phyloP scores from a whole-genome alignment of 2,797 vertebrate genomes.

The Melanotaenia nigrans region DNA sequence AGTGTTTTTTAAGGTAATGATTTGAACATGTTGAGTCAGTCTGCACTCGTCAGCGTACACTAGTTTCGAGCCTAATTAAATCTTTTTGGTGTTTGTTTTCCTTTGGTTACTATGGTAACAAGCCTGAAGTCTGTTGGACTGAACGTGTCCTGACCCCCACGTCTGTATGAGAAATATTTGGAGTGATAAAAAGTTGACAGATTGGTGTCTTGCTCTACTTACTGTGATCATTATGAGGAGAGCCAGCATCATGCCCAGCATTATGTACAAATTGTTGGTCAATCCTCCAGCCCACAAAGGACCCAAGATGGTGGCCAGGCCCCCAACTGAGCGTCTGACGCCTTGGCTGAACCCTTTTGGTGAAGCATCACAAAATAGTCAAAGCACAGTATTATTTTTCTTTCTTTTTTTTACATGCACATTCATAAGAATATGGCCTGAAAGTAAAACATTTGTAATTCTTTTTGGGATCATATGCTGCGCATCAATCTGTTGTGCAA shows the following conservation, averaged over 20 bases:
- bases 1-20: no score
- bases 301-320: slow-evolving; percentile 87
- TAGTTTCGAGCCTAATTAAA: no score
- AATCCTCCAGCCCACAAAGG: slow-evolving; percentile 89
- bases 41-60: no score
- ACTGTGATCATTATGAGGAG: slow-evolving; percentile 85
- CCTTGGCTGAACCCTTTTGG: slow-evolving; percentile 86
- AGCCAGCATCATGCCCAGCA: slow-evolving; percentile 88
- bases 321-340: slow-evolving; percentile 86
- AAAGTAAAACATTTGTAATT: neutral
- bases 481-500: slow-evolving; percentile 29
- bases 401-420: neutral
- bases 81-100: neutral
- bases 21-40: no score
- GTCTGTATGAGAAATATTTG: neutral
- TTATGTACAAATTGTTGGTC: slow-evolving; percentile 84
- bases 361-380: slow-evolving; percentile 20
- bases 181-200: neutral
- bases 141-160: neutral
- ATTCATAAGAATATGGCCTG: slow-evolving; percentile 19
- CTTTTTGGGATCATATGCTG: slow-evolving; percentile 13
- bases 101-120: neutral
- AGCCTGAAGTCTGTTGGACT: neutral
- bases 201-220: slow-evolving; percentile 50
- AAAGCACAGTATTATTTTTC: slow-evolving; percentile 1